These are phyloP conservation scores for Brenthis hecate DNA, from an alignment of 2,888 invertebrate genomes.

Conservation along the genomic window DNA sequence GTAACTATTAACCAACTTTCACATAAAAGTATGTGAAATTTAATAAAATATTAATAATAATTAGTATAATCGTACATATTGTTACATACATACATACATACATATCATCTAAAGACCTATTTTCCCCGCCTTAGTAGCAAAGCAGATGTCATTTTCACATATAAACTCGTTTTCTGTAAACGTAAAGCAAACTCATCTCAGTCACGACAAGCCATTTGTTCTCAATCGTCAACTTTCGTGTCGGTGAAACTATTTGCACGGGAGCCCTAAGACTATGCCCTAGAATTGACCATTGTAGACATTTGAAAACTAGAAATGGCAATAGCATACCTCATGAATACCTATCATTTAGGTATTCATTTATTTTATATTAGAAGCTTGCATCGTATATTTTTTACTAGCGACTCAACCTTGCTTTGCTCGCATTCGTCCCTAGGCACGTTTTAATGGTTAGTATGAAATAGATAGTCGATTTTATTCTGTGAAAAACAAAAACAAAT, in stretches of 20 bases:
- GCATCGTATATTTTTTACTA: not conserved
- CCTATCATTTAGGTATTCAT: not conserved
- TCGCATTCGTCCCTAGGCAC: too few relatives aligned
- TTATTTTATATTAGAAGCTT: too few relatives aligned
- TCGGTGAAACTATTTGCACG: slow-evolving; percentile 61
- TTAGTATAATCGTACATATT: not conserved
- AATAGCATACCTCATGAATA: not conserved
- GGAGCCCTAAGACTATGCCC: slow-evolving; percentile 60
- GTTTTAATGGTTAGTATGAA: too few relatives aligned
- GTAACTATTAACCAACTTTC: slow-evolving; percentile 1
- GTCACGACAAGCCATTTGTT: slow-evolving; percentile 41
- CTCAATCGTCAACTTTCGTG: slow-evolving; percentile 24
- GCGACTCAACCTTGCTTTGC: too few relatives aligned
- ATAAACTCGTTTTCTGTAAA: slow-evolving; percentile 25
- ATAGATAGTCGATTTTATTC: too few relatives aligned
- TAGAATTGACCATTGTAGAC: slow-evolving; percentile 46
- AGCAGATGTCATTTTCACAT: slow-evolving; percentile 21
- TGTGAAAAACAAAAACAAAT: too few relatives aligned
- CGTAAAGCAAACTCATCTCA: slow-evolving; percentile 27
- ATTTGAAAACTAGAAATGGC: slow-evolving; percentile 11
- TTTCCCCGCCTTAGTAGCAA: not conserved
- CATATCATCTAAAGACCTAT: not conserved
- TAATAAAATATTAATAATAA: not conserved
- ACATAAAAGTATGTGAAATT: slow-evolving; percentile 5
- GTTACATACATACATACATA: not conserved